phyloP scores from a whole-genome alignment of 64 coral and sea anemone genomes.

The Stichodactyla mertensii region DNA sequence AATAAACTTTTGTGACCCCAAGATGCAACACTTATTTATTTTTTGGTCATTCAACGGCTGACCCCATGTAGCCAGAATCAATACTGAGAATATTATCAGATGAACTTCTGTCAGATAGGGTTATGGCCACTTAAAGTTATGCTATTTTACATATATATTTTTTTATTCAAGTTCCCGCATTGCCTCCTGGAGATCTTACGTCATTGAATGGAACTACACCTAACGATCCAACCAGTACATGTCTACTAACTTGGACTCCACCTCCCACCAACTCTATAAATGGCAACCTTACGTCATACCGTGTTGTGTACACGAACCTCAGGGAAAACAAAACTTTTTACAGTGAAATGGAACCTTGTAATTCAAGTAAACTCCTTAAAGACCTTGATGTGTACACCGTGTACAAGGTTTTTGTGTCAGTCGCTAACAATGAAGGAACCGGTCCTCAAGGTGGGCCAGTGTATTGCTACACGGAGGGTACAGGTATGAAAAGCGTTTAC shows the following conservation, averaged over 20 bases:
- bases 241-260: not conserved
- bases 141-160: not conserved
- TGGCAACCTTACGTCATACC: slow-evolving; percentile 8
- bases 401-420: not conserved
- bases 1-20: no score
- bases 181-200: not conserved
- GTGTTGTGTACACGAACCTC: not conserved
- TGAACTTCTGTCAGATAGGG: no score
- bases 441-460: not conserved
- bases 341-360: not conserved
- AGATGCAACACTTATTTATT: no score
- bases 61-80: no score
- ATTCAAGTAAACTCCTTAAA: not conserved
- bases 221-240: not conserved
- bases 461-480: slow-evolving; percentile 1
- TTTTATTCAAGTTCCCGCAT: not conserved
- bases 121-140: not conserved
- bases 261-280: not conserved
- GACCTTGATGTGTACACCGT: not conserved
- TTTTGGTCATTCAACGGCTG: no score
- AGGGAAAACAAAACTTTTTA: not conserved
- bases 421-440: not conserved
- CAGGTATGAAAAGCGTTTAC: not conserved
- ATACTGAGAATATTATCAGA: no score
- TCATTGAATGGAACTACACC: not conserved